Percentiles rank a stretch among this genome's conserved stretches.
phyloP scores from a whole-genome alignment of 1,140 invertebrate species.

The Cotesia typhae region DNA sequence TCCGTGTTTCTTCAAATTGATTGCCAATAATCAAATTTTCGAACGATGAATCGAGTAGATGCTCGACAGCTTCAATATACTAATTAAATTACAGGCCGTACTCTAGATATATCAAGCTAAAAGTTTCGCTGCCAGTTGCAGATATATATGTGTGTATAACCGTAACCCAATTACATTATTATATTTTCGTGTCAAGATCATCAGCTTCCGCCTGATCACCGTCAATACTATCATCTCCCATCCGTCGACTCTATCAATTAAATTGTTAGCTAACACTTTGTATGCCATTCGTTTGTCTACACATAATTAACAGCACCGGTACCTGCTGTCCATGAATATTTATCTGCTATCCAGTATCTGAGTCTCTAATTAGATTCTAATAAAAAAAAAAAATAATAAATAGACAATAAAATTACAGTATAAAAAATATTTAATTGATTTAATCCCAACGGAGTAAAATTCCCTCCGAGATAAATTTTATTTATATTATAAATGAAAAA shows the following conservation, averaged over 20 bases:
- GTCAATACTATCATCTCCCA: not conserved
- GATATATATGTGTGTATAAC: not conserved
- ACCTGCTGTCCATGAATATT: not conserved
- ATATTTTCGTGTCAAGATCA: too few relatives aligned
- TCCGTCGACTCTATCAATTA: conserved; percentile 5
- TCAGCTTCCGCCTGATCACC: not conserved
- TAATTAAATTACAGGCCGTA: conserved; percentile 49
- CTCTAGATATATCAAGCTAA: not conserved
- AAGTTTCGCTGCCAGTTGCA: not conserved
- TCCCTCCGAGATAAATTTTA: too few relatives aligned
- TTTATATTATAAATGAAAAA: too few relatives aligned
- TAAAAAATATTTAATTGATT: too few relatives aligned
- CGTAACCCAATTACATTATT: not conserved
- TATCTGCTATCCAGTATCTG: not conserved
- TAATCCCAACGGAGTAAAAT: too few relatives aligned
- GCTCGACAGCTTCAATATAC: conserved; percentile 51
- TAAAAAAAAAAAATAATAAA: too few relatives aligned
- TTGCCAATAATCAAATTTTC: conserved; percentile 52
- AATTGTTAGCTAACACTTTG: too few relatives aligned
- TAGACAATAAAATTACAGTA: too few relatives aligned
- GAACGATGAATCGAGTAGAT: conserved; percentile 37
- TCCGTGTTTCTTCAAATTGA: conserved; percentile 42
- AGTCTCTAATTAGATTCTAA: too few relatives aligned
- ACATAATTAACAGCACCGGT: too few relatives aligned
- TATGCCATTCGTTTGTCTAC: too few relatives aligned